Evolutionary conservation across 2,888 invertebrate genomes (phyloP).

Genomic region (Nephrotoma flavescens): DNA sequence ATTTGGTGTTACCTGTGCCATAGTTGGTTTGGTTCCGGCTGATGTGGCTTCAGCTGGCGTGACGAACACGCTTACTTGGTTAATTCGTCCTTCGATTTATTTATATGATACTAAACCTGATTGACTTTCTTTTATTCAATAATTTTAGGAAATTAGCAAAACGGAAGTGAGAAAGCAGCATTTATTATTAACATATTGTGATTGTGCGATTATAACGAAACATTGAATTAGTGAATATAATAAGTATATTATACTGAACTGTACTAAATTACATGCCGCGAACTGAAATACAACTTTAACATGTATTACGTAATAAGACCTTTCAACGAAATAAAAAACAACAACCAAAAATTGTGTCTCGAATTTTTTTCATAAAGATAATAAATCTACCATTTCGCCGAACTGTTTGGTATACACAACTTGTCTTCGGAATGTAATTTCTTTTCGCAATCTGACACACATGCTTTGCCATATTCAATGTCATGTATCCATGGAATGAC

Average conservation of each 20-base stretch:
- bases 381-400: neutral
- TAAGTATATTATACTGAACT: neutral
- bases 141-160: too few relatives aligned
- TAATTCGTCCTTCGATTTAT: too few relatives aligned
- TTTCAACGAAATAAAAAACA: neutral
- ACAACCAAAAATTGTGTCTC: neutral
- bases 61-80: too few relatives aligned
- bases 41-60: too few relatives aligned
- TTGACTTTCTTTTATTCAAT: too few relatives aligned
- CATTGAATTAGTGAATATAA: too few relatives aligned
- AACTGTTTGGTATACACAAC: neutral
- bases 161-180: too few relatives aligned
- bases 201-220: too few relatives aligned
- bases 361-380: neutral
- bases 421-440: neutral
- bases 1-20: too few relatives aligned
- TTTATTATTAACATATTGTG: too few relatives aligned
- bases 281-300: neutral
- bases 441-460: neutral
- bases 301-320: neutral
- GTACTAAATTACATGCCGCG: neutral
- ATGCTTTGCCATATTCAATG: neutral
- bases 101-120: too few relatives aligned
- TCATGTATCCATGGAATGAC: neutral
- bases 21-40: too few relatives aligned